These are phyloP conservation scores for Clarias fuscus DNA, from an alignment of 2,797 vertebrate species.

Conservation along the genomic window DNA sequence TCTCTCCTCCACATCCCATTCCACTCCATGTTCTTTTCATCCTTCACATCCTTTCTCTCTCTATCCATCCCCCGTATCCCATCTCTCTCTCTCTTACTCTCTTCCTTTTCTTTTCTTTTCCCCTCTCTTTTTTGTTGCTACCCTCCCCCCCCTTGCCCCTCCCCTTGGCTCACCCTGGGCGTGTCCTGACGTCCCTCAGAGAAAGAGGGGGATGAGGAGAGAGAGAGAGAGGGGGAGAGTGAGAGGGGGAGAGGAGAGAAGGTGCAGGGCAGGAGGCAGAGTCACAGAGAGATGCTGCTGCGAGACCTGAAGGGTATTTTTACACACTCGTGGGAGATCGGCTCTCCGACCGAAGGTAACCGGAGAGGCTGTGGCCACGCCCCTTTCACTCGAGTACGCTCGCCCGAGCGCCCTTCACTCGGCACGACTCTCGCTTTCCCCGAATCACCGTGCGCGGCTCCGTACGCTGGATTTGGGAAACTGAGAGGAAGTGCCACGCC, in stretches of 20 bases:
- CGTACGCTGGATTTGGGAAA: constrained; percentile 15
- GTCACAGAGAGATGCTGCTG: constrained; percentile 75
- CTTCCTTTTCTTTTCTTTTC: background rate
- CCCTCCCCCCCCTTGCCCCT: background rate
- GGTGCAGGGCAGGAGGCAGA: constrained; percentile 71
- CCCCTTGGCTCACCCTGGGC: constrained; percentile 48
- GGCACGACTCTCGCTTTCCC: constrained; percentile 19
- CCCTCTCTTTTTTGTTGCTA: background rate
- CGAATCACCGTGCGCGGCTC: background rate
- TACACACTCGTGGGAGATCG: constrained; percentile 77
- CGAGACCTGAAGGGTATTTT: constrained; percentile 82
- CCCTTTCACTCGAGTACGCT: background rate
- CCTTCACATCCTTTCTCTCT: background rate
- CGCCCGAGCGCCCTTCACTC: constrained; percentile 3
- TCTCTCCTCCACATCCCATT: background rate
- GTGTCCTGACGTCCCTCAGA: constrained; percentile 66
- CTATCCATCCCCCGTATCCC: background rate
- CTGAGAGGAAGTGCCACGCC: background rate
- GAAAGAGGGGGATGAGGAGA: constrained; percentile 64
- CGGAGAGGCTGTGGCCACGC: background rate
- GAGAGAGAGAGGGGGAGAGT: constrained; percentile 60
- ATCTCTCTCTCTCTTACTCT: background rate
- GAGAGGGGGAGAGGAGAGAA: constrained; percentile 72
- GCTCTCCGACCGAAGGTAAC: constrained; percentile 77
- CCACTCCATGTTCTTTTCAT: background rate